Conservation (phyloP, 2,888 invertebrate genomes). For the Drosophila robusta region DNA sequence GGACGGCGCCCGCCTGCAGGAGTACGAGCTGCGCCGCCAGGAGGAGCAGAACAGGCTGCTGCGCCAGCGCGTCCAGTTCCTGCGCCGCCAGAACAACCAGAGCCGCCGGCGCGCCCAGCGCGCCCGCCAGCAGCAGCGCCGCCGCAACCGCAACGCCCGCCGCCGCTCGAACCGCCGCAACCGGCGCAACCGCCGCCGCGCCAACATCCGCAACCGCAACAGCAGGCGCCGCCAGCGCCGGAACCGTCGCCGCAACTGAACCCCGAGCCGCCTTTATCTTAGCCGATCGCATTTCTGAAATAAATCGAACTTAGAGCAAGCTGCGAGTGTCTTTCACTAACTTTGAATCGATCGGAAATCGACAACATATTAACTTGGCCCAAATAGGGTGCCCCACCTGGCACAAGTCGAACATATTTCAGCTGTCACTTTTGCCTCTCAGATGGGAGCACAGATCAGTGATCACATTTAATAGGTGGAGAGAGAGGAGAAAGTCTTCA, state of each 20-base stretch:
- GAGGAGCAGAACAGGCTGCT: conserved; percentile 50
- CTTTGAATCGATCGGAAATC: too few relatives aligned
- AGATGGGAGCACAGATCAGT: too few relatives aligned
- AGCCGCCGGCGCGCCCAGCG: conserved; percentile 10
- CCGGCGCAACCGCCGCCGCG: conserved; percentile 20
- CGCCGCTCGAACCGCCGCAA: conserved; percentile 31
- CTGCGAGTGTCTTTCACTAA: too few relatives aligned
- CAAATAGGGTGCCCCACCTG: too few relatives aligned
- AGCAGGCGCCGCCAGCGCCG: conserved; percentile 9
- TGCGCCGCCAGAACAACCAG: background rate
- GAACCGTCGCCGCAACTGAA: conserved; percentile 24
- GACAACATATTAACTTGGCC: too few relatives aligned
- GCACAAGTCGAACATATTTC: too few relatives aligned
- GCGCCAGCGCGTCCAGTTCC: conserved; percentile 23
- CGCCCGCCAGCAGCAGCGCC: conserved; percentile 1
- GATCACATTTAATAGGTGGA: too few relatives aligned
- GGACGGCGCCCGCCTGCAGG: conserved; percentile 19
- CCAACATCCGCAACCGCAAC: conserved; percentile 3
- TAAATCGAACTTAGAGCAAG: conserved; percentile 28
- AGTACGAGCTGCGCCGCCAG: conserved; percentile 57
- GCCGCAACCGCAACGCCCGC: background rate
- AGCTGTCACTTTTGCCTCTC: too few relatives aligned
- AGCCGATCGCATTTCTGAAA: conserved; percentile 19
- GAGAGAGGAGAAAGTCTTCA: too few relatives aligned
- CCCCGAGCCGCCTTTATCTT: background rate